These are phyloP conservation scores for Petrocephalus microphthalmus DNA, from an alignment of 2,113 vertebrate genomes.

Conservation along the genomic window DNA sequence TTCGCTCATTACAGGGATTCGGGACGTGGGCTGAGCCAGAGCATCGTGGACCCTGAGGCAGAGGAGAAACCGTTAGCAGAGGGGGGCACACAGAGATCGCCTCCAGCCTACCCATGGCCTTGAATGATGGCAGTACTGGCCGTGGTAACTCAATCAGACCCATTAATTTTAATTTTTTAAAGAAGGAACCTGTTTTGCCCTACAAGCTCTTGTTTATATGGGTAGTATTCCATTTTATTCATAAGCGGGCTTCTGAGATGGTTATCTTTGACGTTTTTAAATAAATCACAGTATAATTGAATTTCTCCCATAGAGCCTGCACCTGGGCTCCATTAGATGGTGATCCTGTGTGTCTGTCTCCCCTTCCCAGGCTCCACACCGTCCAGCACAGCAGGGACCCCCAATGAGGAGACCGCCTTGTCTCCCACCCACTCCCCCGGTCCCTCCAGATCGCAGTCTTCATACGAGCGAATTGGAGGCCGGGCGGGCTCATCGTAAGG, in stretches of 20 bases:
- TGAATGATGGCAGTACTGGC: neutral
- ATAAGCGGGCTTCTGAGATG: neutral
- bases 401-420: conserved; percentile 53
- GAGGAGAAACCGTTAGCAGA: neutral
- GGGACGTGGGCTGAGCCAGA: neutral
- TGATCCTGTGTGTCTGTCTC: neutral
- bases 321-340: neutral
- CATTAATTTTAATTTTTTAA: neutral
- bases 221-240: neutral
- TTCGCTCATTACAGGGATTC: neutral
- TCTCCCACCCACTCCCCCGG: conserved; percentile 39
- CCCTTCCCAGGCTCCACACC: conserved; percentile 40
- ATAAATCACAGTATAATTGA: neutral
- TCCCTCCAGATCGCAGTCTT: conserved; percentile 44
- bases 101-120: neutral
- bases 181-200: neutral
- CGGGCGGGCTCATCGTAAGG: conserved; percentile 59
- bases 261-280: neutral
- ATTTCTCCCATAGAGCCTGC: neutral
- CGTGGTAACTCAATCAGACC: neutral
- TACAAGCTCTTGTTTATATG: neutral
- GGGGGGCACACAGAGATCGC: neutral
- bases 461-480: conserved; percentile 62
- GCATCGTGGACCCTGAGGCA: neutral
- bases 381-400: conserved; percentile 42